Evolutionary conservation across 2,797 vertebrate species (phyloP), one percentile per base, ranked within the genome.

Genomic region (Periparus ater): DNA sequence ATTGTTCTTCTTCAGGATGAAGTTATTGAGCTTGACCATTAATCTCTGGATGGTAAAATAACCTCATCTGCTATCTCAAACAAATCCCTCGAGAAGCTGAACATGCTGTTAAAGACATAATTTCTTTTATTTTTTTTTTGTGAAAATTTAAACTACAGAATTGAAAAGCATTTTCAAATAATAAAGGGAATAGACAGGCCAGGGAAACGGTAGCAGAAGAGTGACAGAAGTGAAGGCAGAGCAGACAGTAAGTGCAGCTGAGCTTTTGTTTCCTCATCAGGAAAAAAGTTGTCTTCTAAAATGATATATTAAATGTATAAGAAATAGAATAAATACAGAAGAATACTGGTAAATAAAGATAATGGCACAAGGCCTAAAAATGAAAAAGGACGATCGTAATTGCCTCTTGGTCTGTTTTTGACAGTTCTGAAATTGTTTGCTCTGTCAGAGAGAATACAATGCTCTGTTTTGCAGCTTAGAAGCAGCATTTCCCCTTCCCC

Each of bases 401-500:
- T 89, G 38, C 57, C 57, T 61, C 42, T 74, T 87, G 71, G n/a
- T 78, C 44, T 62, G 16, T 13, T 65, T 63, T 83, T 78, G 34
- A 57, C 38, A 57, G 30, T 71, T 94, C 47, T 92, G 36, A 55
- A 91, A 74, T 36, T 61, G 42, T 74, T 89, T 70, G 16, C n/a
- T 72, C 27, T 60, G 18, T n/a, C 65, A 65, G 65, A 80, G 45
- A 79, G 42, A 79, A n/a, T 21, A 17, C 16, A 22, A 40, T 82
- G n/a, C 50, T 89, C 80, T 68, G 17, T 63, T 94, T 67, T 89
- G 57, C 61, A 65, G 44, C 81, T 87, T 71, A 89, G 63, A 91
- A 91, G 57, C 57, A 91, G 57, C 34, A 88, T 90, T 94, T 93
- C 60, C 62, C 92, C 60, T 86, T 87, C n/a, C 23, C 17, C 19